Evolutionary conservation across 2,888 invertebrate genomes (phyloP), one percentile per base, ranked within the genome.

Genomic region (Toxonevra muliebris): DNA sequence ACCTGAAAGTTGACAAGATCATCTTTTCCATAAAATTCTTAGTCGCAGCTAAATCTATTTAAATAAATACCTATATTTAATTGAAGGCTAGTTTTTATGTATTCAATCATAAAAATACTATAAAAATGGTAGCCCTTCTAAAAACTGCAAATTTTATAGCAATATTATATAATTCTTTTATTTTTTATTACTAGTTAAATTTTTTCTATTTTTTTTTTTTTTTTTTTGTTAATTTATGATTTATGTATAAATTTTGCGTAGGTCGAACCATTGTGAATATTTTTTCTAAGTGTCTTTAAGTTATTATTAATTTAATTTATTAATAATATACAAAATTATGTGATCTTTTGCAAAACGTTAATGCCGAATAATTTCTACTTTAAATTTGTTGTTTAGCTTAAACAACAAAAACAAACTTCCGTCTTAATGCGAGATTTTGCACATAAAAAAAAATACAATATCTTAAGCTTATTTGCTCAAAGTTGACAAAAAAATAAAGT

Each of bases 381-480:
- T 30, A 30, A 7, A 7, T 30, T 30, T 30, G 30, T 30, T 30
- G 30, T 30, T 2, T 4, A 30, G 30, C 30, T 30, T 7, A 30
- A 30, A 7, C 30, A 30, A 30, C 48, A 12, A 48, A 48, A 48
- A 17, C 2, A 53, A 19, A 53, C 53, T 53, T 53, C 53, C 53
- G 53, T 53, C 53, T 53, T 53, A 53, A 53, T 11, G 11, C 19
- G 19, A 17, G 30, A 30, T 30, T 30, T 30, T n/a, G 15, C 50
- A 48, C 2, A 48, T n/a, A 48, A 48, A 2, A 15, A 15, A 48
- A 48, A 48, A 48, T 5, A 48, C 15, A 2, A 3, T 48, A 48
- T 69, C 69, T 71, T 70, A 69, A 71, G 69, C 65, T 68, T 68
- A 50, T 40, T 42, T 69, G 69, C 58, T 61, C 61, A 50, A 54